A percentile compares a stretch with the other conserved stretches of the same genome.
phyloP scores from a whole-genome alignment of 2,797 vertebrate species.

The Falco naumanni region DNA sequence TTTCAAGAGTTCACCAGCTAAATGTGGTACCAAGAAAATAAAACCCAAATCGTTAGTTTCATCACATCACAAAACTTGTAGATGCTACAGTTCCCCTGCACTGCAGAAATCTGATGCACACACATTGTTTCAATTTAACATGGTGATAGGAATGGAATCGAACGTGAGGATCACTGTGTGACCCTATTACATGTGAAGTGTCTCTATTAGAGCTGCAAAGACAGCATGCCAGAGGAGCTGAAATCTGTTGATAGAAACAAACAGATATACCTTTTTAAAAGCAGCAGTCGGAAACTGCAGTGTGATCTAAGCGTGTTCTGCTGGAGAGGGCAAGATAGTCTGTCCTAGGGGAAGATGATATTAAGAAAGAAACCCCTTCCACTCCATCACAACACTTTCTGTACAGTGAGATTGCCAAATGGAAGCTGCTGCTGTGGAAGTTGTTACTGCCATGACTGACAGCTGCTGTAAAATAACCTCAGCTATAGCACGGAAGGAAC shows the following conservation, averaged over 20 bases:
- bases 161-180: conserved; percentile 65
- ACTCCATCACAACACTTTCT: conserved; percentile 21
- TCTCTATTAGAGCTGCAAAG: conserved; percentile 66
- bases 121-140: conserved; percentile 62
- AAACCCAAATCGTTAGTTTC: conserved; percentile 37
- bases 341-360: conserved; percentile 63
- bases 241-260: conserved; percentile 61
- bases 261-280: conserved; percentile 61
- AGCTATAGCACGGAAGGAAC: conserved; percentile 26
- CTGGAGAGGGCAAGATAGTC: conserved; percentile 56
- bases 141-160: conserved; percentile 47
- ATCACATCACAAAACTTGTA: conserved; percentile 25
- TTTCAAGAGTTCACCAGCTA: conserved; percentile 39
- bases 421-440: conserved; percentile 48
- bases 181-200: conserved; percentile 67
- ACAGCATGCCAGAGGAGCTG: conserved; percentile 69
- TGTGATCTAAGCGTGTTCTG: conserved; percentile 52
- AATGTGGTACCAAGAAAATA: conserved; percentile 32
- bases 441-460: conserved; percentile 59
- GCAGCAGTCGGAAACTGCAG: conserved; percentile 59
- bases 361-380: conserved; percentile 60
- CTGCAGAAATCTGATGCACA: conserved; percentile 46
- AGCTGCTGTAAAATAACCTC: conserved; percentile 61
- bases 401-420: conserved; percentile 30
- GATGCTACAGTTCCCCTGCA: neutral